phyloP scores from a whole-genome alignment of 2,888 invertebrate genomes.

The Octodonta nipae region DNA sequence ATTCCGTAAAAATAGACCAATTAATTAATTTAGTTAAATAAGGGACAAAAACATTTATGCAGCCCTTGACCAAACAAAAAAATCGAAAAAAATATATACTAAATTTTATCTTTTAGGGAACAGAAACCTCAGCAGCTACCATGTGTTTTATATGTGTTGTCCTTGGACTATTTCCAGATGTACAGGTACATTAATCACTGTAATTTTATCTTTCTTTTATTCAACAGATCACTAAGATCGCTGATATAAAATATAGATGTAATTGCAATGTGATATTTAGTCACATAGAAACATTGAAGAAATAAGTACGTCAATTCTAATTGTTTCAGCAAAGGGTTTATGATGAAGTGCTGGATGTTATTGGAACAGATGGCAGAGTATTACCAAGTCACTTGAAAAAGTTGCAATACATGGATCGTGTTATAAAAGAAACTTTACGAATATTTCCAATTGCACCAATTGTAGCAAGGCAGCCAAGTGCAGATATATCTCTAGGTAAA shows the following conservation, averaged over 20 bases:
- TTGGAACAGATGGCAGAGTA: slow-evolving; percentile 8
- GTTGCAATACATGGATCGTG: slow-evolving; percentile 17
- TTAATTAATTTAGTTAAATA: too few species aligned
- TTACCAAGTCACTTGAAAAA: slow-evolving; percentile 12
- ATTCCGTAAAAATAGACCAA: too few species aligned
- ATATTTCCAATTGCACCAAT: slow-evolving; percentile 17
- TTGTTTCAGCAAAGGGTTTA: slow-evolving; percentile 11
- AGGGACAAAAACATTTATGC: too few species aligned
- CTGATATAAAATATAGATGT: not conserved
- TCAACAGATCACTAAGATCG: too few species aligned
- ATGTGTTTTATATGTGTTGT: slow-evolving; percentile 20
- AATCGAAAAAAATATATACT: too few species aligned
- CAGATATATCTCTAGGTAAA: too few species aligned
- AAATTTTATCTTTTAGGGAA: slow-evolving; percentile 8
- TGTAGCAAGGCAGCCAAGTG: slow-evolving; percentile 9
- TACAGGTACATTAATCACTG: slow-evolving; percentile 13
- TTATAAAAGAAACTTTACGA: slow-evolving; percentile 19
- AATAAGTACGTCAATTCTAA: too few species aligned
- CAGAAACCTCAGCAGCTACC: slow-evolving; percentile 24
- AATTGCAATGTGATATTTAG: not conserved
- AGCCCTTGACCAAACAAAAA: too few species aligned
- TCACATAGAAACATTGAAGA: too few species aligned
- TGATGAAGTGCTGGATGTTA: slow-evolving; percentile 9
- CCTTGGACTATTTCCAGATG: slow-evolving; percentile 14
- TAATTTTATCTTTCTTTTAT: too few species aligned